Conservation (phyloP, 2,797 vertebrate genomes). For the Cheirogaleus major region DNA sequence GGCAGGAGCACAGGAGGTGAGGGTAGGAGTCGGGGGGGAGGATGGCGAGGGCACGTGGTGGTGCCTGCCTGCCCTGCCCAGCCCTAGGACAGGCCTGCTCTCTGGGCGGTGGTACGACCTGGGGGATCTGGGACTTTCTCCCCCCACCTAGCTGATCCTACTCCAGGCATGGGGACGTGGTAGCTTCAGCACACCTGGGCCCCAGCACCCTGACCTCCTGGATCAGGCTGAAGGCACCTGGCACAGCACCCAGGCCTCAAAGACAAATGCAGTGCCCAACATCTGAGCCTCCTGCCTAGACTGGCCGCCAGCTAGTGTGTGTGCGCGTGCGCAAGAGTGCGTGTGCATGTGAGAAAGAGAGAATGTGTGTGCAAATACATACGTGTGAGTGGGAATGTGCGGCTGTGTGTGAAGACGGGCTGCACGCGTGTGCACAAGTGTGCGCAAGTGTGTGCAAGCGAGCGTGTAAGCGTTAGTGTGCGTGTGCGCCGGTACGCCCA, state of each 20-base stretch:
- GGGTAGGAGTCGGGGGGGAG: too few species aligned
- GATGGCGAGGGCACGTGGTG: too few species aligned
- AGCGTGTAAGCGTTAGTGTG: not conserved
- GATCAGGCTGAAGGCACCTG: not conserved
- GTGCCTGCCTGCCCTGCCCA: not conserved
- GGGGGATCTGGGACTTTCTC: not conserved
- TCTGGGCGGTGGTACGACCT: not conserved
- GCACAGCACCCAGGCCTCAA: not conserved
- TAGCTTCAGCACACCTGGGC: not conserved
- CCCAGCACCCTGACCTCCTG: fast-evolving
- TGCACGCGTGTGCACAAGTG: too few species aligned
- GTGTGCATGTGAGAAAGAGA: not conserved
- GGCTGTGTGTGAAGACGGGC: not conserved
- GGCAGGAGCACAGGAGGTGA: not conserved
- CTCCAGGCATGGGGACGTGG: too few species aligned
- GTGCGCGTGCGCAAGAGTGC: too few species aligned
- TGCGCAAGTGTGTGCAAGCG: too few species aligned
- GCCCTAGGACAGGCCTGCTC: not conserved
- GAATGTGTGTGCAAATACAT: too few species aligned
- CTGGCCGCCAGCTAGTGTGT: not conserved
- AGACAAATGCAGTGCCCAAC: not conserved
- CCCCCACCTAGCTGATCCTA: not conserved
- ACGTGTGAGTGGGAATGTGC: too few species aligned
- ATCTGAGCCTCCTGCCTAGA: not conserved
- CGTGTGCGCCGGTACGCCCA: conserved; percentile 56